Percentiles rank a stretch among this genome's conserved stretches.
Conservation (phyloP, 2,113 vertebrate species). For the Rhizomys pruinosus region DNA sequence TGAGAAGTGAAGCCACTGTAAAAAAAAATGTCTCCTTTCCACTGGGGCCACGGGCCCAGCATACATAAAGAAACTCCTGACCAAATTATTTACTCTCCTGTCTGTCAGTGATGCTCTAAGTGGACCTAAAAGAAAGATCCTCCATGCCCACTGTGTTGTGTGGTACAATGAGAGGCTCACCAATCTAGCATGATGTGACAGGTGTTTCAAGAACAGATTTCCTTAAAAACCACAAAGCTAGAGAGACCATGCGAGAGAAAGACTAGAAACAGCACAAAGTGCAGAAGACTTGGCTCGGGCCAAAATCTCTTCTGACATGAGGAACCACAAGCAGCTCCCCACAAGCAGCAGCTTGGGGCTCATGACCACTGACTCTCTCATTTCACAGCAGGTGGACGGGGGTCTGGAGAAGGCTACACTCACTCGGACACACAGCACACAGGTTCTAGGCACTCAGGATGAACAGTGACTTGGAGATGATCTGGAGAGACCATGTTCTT, state of each 20-base stretch:
- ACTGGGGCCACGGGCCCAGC: not conserved
- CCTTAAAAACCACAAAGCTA: not conserved
- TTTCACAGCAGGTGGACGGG: too few species aligned
- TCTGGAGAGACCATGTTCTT: not conserved
- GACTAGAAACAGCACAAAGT: not conserved
- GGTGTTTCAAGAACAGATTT: not conserved
- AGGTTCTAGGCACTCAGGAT: not conserved
- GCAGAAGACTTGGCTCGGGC: too few species aligned
- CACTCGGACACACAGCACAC: rapidly evolving
- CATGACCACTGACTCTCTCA: rapidly evolving
- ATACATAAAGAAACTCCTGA: rapidly evolving
- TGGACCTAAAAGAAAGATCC: rapidly evolving
- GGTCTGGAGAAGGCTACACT: not conserved
- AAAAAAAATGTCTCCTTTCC: not conserved
- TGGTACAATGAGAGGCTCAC: rapidly evolving
- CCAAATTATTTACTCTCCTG: rapidly evolving
- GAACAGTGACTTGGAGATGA: rapidly evolving
- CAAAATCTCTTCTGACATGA: not conserved
- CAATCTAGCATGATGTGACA: rapidly evolving
- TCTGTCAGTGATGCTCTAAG: rapidly evolving
- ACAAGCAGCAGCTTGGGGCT: rapidly evolving
- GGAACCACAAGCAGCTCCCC: not conserved
- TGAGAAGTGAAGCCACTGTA: not conserved
- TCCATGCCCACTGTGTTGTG: rapidly evolving
- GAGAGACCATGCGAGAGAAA: too few species aligned